Evolutionary conservation across 2,888 invertebrate genomes (phyloP).

Genomic region (Clivina fossor): DNA sequence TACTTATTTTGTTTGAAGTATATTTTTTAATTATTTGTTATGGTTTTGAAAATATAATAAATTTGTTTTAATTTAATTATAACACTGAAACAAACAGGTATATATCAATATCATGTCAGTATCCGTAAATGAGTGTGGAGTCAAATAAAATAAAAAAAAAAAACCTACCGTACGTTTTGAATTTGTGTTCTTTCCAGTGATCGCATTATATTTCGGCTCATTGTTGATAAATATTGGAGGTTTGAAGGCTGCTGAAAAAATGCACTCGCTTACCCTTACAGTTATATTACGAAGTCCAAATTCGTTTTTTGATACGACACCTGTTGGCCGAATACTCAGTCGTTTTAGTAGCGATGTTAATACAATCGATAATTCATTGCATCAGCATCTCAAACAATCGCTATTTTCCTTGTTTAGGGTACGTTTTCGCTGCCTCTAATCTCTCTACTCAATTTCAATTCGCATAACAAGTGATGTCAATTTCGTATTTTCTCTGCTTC

Average conservation of each 20-base stretch:
- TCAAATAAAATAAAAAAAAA: no score
- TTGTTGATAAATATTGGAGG: constrained; percentile 49
- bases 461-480: no score
- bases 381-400: constrained; percentile 56
- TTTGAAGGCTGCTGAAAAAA: constrained; percentile 60
- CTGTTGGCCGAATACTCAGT: constrained; percentile 68
- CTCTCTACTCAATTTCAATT: not conserved
- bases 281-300: constrained; percentile 64
- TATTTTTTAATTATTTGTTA: no score
- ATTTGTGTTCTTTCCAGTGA: constrained; percentile 24
- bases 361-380: constrained; percentile 64
- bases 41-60: no score
- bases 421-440: constrained; percentile 33
- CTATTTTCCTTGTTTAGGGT: constrained; percentile 54
- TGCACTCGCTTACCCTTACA: constrained; percentile 61
- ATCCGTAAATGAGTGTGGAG: no score
- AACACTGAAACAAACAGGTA: no score
- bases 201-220: constrained; percentile 48
- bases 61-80: no score
- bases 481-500: no score
- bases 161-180: no score
- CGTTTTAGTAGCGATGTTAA: constrained; percentile 70
- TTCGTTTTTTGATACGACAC: constrained; percentile 72
- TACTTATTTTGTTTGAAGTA: no score
- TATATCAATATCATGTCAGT: no score